phyloP scores from a whole-genome alignment of 2,888 invertebrate genomes.

The Netelia virgata region DNA sequence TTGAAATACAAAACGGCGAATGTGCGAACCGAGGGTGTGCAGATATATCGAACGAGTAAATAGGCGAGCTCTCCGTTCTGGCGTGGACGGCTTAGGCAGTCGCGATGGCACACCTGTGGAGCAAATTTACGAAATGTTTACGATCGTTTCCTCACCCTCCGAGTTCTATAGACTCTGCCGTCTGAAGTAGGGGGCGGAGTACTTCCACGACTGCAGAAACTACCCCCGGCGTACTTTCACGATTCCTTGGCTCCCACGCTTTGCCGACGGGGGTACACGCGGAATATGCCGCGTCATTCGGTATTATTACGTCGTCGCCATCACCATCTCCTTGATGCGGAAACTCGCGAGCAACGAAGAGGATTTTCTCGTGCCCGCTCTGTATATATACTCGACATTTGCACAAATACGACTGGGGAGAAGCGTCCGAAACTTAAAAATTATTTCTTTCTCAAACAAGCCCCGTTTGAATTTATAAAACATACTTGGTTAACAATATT shows the following conservation, averaged over 20 bases:
- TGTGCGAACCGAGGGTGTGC: slow-evolving; percentile 46
- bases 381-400: neutral
- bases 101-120: slow-evolving; percentile 84
- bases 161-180: slow-evolving; percentile 69
- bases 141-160: slow-evolving; percentile 72
- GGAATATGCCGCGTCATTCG: slow-evolving; percentile 81
- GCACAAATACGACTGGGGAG: neutral
- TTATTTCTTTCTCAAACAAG: too few species aligned
- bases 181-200: slow-evolving; percentile 75
- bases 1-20: slow-evolving; percentile 18
- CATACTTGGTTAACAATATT: neutral
- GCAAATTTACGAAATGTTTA: slow-evolving; percentile 85
- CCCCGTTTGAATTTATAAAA: slow-evolving; percentile 35
- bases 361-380: slow-evolving; percentile 56
- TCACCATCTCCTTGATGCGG: slow-evolving; percentile 74
- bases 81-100: slow-evolving; percentile 81
- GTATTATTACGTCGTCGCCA: slow-evolving; percentile 82
- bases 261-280: slow-evolving; percentile 66
- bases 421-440: neutral
- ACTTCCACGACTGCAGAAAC: slow-evolving; percentile 49
- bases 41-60: slow-evolving; percentile 77
- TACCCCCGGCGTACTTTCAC: slow-evolving; percentile 20
- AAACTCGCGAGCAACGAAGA: slow-evolving; percentile 66
- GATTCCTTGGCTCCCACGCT: slow-evolving; percentile 33
- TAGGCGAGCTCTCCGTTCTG: slow-evolving; percentile 79